Conservation (phyloP, 1,140 invertebrate species). For the Anagrus nilaparvatae region DNA sequence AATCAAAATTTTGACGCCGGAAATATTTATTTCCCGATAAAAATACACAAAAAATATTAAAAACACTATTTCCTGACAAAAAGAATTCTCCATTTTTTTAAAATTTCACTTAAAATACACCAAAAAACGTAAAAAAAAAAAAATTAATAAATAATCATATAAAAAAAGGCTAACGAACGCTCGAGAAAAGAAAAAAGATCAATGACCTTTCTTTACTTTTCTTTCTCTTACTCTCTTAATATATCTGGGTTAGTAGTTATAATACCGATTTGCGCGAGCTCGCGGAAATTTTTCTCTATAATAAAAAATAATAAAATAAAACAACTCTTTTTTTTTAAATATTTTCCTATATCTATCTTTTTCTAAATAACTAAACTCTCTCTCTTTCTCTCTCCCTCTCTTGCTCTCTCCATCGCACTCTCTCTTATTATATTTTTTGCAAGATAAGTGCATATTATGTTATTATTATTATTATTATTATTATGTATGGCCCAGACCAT, state of each 20-base stretch:
- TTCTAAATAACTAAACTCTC: constrained; percentile 1
- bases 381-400: constrained; percentile 2
- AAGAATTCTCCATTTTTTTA: too few relatives aligned
- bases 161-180: too few relatives aligned
- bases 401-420: background rate
- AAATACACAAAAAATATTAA: background rate
- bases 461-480: too few relatives aligned
- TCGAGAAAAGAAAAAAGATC: constrained; percentile 37
- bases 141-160: too few relatives aligned
- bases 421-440: too few relatives aligned
- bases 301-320: too few relatives aligned
- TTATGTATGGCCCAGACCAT: constrained; percentile 22
- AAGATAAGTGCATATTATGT: too few relatives aligned
- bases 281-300: constrained; percentile 38
- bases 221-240: too few relatives aligned
- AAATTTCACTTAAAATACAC: too few relatives aligned
- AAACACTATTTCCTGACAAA: too few relatives aligned
- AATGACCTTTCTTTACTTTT: constrained; percentile 39
- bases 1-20: background rate
- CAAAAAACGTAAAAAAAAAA: too few relatives aligned
- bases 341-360: constrained; percentile 13
- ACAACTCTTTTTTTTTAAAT: too few relatives aligned
- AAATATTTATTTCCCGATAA: constrained; percentile 2
- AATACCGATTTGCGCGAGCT: constrained; percentile 13
- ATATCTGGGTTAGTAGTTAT: constrained; percentile 45